Conservation (phyloP, 2,888 invertebrate species). For the Phalangium opilio region DNA sequence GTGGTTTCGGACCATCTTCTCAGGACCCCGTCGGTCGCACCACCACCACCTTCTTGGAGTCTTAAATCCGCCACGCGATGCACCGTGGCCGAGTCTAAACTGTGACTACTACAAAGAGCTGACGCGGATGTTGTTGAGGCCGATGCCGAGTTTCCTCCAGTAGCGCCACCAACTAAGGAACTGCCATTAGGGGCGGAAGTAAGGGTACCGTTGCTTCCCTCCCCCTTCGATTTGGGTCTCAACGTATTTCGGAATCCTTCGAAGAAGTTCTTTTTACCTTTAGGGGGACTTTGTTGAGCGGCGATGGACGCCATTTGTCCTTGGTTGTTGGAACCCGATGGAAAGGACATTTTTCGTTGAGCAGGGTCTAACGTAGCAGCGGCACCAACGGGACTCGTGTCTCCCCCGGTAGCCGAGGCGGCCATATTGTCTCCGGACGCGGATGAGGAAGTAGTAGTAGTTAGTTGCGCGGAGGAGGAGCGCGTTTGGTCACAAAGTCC, state of each 20-base stretch:
- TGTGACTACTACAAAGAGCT: slow-evolving; percentile 18
- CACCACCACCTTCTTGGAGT: slow-evolving; percentile 9
- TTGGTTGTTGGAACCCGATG: slow-evolving; percentile 9
- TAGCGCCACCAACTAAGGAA: no score
- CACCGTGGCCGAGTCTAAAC: slow-evolving; percentile 17
- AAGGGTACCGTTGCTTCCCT: slow-evolving; percentile 6
- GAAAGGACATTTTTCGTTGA: slow-evolving; percentile 2
- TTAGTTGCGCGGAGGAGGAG: neutral
- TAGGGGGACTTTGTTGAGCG: slow-evolving; percentile 16
- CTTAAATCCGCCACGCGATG: slow-evolving; percentile 7
- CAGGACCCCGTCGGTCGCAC: slow-evolving; percentile 14
- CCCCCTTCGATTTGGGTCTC: slow-evolving; percentile 17
- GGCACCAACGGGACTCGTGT: neutral
- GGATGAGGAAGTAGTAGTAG: neutral
- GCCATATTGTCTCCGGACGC: neutral
- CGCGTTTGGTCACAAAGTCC: neutral
- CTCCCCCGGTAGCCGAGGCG: no score
- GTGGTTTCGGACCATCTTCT: slow-evolving; percentile 20
- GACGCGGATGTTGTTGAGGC: neutral
- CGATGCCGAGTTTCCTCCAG: no score
- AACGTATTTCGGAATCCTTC: slow-evolving; percentile 17
- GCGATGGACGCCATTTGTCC: no score
- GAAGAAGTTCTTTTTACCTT: slow-evolving; percentile 17
- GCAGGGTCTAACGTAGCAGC: neutral
- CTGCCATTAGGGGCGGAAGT: no score